Percentiles rank a stretch among this genome's conserved stretches.
Evolutionary conservation across 2,113 vertebrate species (phyloP).

Genomic region (Himantopus leucocephalus): DNA sequence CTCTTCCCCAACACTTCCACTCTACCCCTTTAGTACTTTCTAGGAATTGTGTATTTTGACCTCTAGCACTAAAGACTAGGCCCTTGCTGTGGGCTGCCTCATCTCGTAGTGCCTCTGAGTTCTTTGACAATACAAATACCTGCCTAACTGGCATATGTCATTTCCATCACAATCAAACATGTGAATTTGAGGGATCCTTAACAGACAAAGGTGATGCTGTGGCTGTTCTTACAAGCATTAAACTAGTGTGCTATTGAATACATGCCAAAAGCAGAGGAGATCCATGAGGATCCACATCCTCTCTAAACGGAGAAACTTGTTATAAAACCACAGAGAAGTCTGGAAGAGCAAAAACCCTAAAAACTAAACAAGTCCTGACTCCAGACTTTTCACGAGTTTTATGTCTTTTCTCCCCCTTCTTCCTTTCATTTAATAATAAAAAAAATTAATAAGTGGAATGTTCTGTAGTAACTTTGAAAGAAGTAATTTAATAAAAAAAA

Average conservation of each 20-base stretch:
- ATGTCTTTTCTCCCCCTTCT: not conserved
- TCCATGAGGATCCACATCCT: not conserved
- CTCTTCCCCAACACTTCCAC: not conserved
- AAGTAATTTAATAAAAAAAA: conserved; percentile 79
- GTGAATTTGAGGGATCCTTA: not conserved
- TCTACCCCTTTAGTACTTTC: not conserved
- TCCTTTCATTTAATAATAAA: conserved; percentile 63
- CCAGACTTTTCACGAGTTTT: conserved; percentile 44
- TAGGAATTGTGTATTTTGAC: not conserved
- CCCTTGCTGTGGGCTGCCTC: not conserved
- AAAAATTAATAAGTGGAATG: conserved; percentile 71
- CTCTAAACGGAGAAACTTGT: conserved; percentile 4
- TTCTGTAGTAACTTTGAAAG: conserved; percentile 75
- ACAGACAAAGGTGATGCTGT: not conserved
- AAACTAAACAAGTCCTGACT: conserved; percentile 50
- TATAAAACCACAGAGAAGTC: conserved; percentile 20
- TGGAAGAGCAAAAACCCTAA: conserved; percentile 37
- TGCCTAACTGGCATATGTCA: not conserved
- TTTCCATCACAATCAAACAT: not conserved
- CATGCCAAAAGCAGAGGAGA: not conserved
- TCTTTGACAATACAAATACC: not conserved
- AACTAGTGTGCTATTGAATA: not conserved
- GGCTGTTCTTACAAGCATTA: not conserved
- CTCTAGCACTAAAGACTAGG: not conserved
- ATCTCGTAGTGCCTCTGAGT: not conserved